phyloP scores from a whole-genome alignment of 2,888 invertebrate genomes.

The Heliconius cydno region DNA sequence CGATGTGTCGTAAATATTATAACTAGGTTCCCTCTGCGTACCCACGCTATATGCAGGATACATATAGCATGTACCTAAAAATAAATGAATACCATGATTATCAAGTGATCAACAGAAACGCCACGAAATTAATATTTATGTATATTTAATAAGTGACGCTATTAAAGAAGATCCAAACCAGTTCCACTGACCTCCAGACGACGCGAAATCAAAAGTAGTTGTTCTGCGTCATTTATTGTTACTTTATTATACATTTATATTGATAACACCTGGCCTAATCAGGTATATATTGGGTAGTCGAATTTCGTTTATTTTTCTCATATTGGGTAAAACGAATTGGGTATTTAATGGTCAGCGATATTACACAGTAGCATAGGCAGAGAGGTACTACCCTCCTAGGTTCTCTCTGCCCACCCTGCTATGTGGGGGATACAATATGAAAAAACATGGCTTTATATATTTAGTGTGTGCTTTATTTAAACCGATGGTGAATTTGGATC shows the following conservation, averaged over 20 bases:
- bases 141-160: not conserved
- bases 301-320: not conserved
- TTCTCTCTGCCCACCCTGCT: too few relatives aligned
- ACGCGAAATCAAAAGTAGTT: conserved; percentile 41
- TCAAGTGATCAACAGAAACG: not conserved
- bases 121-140: conserved; percentile 1
- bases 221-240: conserved; percentile 28
- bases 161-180: conserved; percentile 54
- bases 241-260: conserved; percentile 18
- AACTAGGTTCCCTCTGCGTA: too few relatives aligned
- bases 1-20: too few relatives aligned
- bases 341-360: not conserved
- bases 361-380: too few relatives aligned
- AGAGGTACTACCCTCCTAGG: too few relatives aligned
- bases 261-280: conserved; percentile 1
- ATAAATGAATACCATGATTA: too few relatives aligned
- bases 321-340: not conserved
- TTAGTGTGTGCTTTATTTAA: too few relatives aligned
- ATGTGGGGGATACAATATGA: too few relatives aligned
- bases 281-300: not conserved
- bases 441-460: too few relatives aligned
- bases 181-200: conserved; percentile 64
- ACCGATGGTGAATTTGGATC: too few relatives aligned
- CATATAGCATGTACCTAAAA: too few relatives aligned
- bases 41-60: too few relatives aligned